Evolutionary conservation across 2,113 vertebrate species (phyloP).

Genomic region (Bothrops jararaca): DNA sequence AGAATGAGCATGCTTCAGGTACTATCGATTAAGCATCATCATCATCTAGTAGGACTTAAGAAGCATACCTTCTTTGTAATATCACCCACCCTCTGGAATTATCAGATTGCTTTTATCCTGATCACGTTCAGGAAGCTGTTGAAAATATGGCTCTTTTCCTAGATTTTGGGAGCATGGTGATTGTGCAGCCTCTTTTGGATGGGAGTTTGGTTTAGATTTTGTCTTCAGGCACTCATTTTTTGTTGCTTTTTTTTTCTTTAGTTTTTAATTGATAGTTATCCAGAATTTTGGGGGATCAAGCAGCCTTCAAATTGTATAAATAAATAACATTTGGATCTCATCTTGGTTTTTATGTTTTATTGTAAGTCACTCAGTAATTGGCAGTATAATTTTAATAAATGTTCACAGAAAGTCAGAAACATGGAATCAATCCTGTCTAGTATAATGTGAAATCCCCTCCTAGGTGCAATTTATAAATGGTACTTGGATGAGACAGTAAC

Average conservation of each 20-base stretch:
- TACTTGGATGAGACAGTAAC: slow-evolving; percentile 53
- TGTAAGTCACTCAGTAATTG: slow-evolving; percentile 42
- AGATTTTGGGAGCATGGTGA: background rate
- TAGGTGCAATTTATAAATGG: slow-evolving; percentile 62
- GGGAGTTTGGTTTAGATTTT: background rate
- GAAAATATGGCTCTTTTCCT: background rate
- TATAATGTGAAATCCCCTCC: slow-evolving; percentile 43
- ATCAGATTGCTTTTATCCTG: background rate
- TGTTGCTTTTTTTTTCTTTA: background rate
- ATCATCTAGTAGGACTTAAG: background rate
- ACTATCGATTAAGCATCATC: background rate
- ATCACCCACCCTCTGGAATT: background rate
- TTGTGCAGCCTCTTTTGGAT: background rate
- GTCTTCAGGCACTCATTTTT: background rate
- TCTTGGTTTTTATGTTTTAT: background rate
- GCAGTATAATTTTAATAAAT: slow-evolving; percentile 44
- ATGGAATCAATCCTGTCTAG: slow-evolving; percentile 61
- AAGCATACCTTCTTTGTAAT: background rate
- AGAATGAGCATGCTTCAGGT: background rate
- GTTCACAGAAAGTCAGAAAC: slow-evolving; percentile 19
- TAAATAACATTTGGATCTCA: background rate
- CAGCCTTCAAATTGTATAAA: background rate
- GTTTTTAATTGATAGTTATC: background rate
- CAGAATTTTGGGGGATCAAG: background rate
- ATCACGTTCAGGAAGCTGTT: background rate